phyloP scores from a whole-genome alignment of 2,113 vertebrate genomes.

The Ptilonorhynchus violaceus region DNA sequence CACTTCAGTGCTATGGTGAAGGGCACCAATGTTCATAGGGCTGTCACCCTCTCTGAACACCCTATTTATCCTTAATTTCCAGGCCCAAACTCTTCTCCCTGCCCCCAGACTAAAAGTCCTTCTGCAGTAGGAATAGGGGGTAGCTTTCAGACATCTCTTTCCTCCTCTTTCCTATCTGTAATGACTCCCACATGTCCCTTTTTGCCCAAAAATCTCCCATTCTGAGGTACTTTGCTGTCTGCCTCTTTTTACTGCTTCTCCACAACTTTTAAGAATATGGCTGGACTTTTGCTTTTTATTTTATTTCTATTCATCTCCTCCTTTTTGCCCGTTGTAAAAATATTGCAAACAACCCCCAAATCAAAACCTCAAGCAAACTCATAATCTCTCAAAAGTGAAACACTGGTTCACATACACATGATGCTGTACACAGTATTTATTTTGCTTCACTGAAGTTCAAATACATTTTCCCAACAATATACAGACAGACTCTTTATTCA shows the following conservation, averaged over 20 bases:
- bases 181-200: not conserved
- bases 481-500: conserved; percentile 58
- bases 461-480: conserved; percentile 60
- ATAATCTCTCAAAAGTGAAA: not conserved
- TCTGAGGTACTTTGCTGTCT: not conserved
- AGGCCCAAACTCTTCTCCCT: not conserved
- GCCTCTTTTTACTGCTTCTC: not conserved
- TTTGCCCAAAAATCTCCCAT: not conserved
- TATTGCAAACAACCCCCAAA: not conserved
- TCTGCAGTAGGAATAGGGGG: not conserved
- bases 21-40: not conserved
- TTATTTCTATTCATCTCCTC: not conserved
- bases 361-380: not conserved
- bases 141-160: not conserved
- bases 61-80: not conserved
- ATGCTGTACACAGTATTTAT: conserved; percentile 67
- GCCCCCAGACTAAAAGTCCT: not conserved
- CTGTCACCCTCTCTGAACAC: not conserved
- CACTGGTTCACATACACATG: not conserved
- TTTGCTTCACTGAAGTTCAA: conserved; percentile 65
- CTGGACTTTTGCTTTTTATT: not conserved
- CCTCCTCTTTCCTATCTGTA: not conserved
- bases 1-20: not conserved
- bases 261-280: not conserved
- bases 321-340: not conserved